Evolutionary conservation across 2,113 vertebrate genomes (phyloP).

Genomic region (Antennarius striatus): DNA sequence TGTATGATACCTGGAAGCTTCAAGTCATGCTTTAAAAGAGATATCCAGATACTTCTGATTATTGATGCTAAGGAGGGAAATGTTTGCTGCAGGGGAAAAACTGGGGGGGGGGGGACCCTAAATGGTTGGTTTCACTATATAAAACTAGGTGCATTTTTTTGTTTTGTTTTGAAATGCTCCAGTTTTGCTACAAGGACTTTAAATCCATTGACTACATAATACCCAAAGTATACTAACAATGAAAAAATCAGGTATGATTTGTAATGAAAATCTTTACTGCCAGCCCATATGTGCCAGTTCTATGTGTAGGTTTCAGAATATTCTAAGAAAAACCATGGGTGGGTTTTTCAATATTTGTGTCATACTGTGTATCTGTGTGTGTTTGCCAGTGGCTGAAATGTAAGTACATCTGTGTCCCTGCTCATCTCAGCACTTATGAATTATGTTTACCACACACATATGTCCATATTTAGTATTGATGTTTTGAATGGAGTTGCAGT

Average conservation of each 20-base stretch:
- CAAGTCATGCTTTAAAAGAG: slow-evolving; percentile 1
- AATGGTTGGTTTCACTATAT: too few relatives aligned
- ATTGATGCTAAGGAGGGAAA: neutral
- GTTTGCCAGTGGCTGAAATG: neutral
- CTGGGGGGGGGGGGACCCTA: too few relatives aligned
- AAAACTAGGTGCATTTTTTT: too few relatives aligned
- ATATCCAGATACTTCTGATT: slow-evolving; percentile 1
- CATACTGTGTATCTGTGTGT: neutral
- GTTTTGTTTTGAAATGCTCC: too few relatives aligned
- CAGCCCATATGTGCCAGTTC: neutral
- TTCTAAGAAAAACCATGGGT: slow-evolving; percentile 1
- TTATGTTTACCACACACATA: slow-evolving; percentile 22
- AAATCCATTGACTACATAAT: neutral
- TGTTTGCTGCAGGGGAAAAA: neutral
- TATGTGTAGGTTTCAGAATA: slow-evolving; percentile 5
- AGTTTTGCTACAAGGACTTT: neutral
- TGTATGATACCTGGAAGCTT: slow-evolving; percentile 10
- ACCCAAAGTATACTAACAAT: neutral
- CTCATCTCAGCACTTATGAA: slow-evolving; percentile 19
- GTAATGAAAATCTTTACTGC: neutral
- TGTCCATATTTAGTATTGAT: slow-evolving; percentile 50
- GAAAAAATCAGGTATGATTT: neutral
- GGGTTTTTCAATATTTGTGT: neutral
- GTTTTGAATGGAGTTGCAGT: slow-evolving; percentile 40
- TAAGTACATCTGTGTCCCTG: slow-evolving; percentile 14